A percentile compares a stretch with the other conserved stretches of the same genome.
phyloP scores from a whole-genome alignment of 2,113 vertebrate species.

The Ailuropoda melanoleuca region DNA sequence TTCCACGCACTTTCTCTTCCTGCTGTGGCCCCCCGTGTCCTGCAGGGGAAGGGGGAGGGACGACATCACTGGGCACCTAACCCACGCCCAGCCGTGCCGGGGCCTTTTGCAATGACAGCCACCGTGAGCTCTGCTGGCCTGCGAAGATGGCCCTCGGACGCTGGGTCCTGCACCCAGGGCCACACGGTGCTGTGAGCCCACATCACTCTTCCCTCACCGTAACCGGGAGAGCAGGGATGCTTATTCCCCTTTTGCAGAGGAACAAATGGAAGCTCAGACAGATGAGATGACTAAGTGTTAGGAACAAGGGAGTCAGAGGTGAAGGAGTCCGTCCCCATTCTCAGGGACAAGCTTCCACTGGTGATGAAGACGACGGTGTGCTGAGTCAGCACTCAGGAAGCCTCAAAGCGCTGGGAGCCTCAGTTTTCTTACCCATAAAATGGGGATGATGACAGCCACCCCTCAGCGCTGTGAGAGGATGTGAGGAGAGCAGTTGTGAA shows the following conservation, averaged over 20 bases:
- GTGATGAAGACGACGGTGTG: no score
- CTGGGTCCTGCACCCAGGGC: not conserved
- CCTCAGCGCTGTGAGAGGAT: not conserved
- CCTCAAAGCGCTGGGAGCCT: not conserved
- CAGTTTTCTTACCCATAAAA: not conserved
- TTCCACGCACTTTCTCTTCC: not conserved
- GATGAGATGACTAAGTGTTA: fast-evolving
- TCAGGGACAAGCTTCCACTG: not conserved
- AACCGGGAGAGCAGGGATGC: no score
- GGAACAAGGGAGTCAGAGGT: not conserved
- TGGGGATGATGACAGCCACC: not conserved
- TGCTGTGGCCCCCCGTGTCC: not conserved
- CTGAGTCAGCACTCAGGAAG: no score
- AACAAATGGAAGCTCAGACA: not conserved
- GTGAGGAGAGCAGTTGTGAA: not conserved
- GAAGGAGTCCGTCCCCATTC: not conserved
- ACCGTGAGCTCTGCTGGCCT: not conserved
- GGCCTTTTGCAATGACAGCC: not conserved
- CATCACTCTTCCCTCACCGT: not conserved
- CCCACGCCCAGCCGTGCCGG: not conserved
- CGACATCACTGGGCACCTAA: not conserved
- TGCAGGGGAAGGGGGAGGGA: no score
- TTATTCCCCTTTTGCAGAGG: not conserved
- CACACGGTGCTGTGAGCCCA: not conserved
- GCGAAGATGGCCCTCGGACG: not conserved